Evolutionary conservation across 2,888 invertebrate genomes (phyloP), one percentile per base, ranked within the genome.

Genomic region (Erebia ligea): DNA sequence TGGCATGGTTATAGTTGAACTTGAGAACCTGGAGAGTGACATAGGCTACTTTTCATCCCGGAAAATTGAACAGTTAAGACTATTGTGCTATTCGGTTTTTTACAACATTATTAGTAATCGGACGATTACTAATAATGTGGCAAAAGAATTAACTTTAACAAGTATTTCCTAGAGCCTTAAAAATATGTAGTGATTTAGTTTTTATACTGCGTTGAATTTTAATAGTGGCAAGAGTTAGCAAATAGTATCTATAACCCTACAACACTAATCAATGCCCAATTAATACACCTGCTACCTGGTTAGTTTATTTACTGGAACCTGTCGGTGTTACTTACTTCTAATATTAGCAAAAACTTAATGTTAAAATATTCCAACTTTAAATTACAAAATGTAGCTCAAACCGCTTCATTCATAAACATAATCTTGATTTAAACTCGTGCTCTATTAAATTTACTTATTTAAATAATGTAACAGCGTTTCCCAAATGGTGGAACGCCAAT

Each of bases 341-440:
- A 64, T 17, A 52, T 10, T 34, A 52, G 63, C 52, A 21, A 64
- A 56, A 65, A 65, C 54, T 40, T 17, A 42, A 54, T 15, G 9
- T 65, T 56, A 65, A 54, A 54, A 42, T 65, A 65, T 54, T 56
- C 65, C 17, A 13, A 42, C 42, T 65, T 42, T 19, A 40, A 42
- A 65, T 56, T 56, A 54, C 34, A 40, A 56, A 65, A 65, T 65
- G 17, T 65, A 40, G 42, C 13, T 56, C 65, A 42, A 65, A 65
- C 65, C 3, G 58, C 57, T 58, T 58, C 57, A 58, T 67, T 58
- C 57, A 67, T 67, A 67, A 21, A 58, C 45, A 67, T 56, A 11
- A 42, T 65, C 40, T 42, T 58, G 67, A 25, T 58, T 67, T 17
- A 56, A 64, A 42, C 8, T 42, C 56, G 66, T 58, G 67, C 9